Conservation (phyloP, 1,140 invertebrate species). For the Megalopta genalis region DNA sequence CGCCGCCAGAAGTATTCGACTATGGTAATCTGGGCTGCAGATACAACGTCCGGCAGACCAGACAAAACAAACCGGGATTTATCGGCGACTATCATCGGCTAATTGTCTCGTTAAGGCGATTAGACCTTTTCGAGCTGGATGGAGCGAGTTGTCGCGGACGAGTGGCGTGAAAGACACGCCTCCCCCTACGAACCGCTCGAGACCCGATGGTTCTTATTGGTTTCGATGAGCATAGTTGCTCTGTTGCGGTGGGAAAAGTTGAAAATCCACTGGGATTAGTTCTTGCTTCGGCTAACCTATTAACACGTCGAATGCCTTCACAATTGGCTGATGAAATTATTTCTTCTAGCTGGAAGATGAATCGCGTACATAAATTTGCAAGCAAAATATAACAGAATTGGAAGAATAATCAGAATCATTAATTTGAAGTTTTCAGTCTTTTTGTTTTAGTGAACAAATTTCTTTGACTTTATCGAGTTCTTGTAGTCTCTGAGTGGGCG, state of each 20-base stretch:
- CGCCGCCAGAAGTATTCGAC: constrained; percentile 49
- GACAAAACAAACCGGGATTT: constrained; percentile 68
- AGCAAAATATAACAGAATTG: too few relatives aligned
- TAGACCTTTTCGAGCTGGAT: constrained; percentile 50
- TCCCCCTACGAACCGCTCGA: background rate
- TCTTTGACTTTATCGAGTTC: too few relatives aligned
- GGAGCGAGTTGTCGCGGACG: constrained; percentile 24
- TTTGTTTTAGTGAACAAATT: too few relatives aligned
- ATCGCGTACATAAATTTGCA: too few relatives aligned
- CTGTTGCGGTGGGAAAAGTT: constrained; percentile 16
- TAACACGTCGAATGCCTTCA: too few relatives aligned
- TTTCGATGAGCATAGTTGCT: constrained; percentile 22
- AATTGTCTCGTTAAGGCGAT: constrained; percentile 71
- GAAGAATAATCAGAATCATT: too few relatives aligned
- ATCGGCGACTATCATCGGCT: constrained; percentile 67
- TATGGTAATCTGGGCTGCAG: constrained; percentile 49
- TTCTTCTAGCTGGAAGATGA: too few relatives aligned
- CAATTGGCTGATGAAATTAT: too few relatives aligned
- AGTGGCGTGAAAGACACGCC: constrained; percentile 41
- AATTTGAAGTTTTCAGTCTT: too few relatives aligned
- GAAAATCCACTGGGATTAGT: constrained; percentile 7
- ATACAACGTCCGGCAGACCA: constrained; percentile 38
- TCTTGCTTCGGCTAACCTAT: background rate
- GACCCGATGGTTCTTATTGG: constrained; percentile 33
- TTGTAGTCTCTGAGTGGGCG: too few relatives aligned